phyloP scores from a whole-genome alignment of 2,113 vertebrate species.

The Chlorodrepanis virens region DNA sequence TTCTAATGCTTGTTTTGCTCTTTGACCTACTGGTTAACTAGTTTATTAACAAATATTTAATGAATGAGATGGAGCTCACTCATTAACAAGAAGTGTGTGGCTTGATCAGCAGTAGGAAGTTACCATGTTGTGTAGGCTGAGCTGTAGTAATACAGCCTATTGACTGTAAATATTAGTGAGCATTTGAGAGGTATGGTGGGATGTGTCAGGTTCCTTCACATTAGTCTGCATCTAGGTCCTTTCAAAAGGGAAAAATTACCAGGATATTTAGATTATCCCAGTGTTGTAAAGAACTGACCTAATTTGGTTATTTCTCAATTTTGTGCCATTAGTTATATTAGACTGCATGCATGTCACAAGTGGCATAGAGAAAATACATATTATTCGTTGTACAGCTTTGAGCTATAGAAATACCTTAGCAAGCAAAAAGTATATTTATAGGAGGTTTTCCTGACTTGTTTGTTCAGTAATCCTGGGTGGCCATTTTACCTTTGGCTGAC shows the following conservation, averaged over 20 bases:
- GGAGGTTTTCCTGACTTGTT: neutral
- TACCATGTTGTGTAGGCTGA: neutral
- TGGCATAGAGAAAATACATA: neutral
- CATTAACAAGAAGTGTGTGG: neutral
- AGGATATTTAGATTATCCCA: neutral
- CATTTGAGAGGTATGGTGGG: neutral
- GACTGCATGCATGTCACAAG: neutral
- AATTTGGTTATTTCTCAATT: neutral
- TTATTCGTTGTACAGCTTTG: rapidly evolving
- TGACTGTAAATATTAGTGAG: neutral
- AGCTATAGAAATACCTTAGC: neutral
- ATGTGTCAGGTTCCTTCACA: neutral
- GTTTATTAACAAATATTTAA: neutral
- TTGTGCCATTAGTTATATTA: neutral
- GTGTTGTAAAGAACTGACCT: neutral
- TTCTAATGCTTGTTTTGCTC: neutral
- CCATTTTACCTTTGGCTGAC: neutral
- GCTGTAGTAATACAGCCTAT: neutral
- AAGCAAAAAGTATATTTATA: neutral
- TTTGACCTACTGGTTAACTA: neutral
- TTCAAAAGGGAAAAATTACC: neutral
- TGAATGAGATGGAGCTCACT: neutral
- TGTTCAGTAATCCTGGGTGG: neutral
- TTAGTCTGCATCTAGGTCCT: neutral
- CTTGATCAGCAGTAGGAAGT: neutral